Percentiles rank a stretch among this genome's conserved stretches.
phyloP scores from a whole-genome alignment of 2,797 vertebrate species.

The Characodon lateralis region DNA sequence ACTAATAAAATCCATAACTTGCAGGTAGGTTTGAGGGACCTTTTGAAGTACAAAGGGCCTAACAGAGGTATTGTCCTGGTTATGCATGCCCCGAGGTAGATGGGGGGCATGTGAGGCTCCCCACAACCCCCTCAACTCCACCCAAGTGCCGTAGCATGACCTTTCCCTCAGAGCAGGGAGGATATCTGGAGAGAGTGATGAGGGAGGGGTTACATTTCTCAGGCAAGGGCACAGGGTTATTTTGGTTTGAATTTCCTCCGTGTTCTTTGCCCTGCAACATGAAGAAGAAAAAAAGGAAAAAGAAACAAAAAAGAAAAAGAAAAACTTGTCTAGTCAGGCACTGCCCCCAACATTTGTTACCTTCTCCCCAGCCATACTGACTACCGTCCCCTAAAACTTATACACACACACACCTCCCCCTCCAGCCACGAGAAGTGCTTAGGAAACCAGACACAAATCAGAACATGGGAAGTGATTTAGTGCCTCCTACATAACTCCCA shows the following conservation, averaged over 20 bases:
- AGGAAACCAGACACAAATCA: slow-evolving; percentile 80
- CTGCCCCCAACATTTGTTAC: slow-evolving; percentile 67
- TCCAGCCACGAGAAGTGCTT: slow-evolving; percentile 67
- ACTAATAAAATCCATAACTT: neutral
- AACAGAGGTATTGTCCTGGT: slow-evolving; percentile 27
- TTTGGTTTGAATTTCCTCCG: slow-evolving; percentile 78
- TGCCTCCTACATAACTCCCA: slow-evolving; percentile 77
- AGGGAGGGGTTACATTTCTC: slow-evolving; percentile 64
- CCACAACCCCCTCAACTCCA: slow-evolving; percentile 38
- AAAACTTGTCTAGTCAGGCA: slow-evolving; percentile 72
- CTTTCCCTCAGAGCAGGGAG: slow-evolving; percentile 71
- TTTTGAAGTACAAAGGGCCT: slow-evolving; percentile 7
- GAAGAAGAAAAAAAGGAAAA: slow-evolving; percentile 32
- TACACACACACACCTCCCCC: slow-evolving; percentile 48
- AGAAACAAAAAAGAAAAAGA: slow-evolving; percentile 22
- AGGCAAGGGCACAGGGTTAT: slow-evolving; percentile 74
- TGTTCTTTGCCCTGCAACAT: slow-evolving; percentile 70
- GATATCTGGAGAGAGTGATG: slow-evolving; percentile 60
- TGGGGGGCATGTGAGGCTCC: slow-evolving; percentile 20
- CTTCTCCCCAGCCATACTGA: slow-evolving; percentile 61
- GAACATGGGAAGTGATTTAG: slow-evolving; percentile 81
- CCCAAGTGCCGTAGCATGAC: slow-evolving; percentile 58
- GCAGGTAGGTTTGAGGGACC: neutral
- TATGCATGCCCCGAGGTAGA: slow-evolving; percentile 42
- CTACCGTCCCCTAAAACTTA: slow-evolving; percentile 42